Conservation (phyloP, 2,113 vertebrate genomes). For the Haplotaxodon microlepis region DNA sequence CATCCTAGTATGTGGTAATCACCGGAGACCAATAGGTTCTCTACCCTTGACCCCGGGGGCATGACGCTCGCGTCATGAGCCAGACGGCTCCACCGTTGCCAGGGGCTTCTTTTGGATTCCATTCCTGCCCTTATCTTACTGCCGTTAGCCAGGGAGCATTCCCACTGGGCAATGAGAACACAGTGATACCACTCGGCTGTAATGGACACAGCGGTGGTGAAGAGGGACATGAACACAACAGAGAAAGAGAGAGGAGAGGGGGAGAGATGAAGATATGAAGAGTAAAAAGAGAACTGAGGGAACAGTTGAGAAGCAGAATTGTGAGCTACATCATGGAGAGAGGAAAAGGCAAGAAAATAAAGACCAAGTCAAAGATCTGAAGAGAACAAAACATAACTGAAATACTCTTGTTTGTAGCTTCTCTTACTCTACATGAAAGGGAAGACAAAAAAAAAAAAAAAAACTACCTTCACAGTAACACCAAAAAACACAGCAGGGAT, state of each 20-base stretch:
- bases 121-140: conserved; percentile 29
- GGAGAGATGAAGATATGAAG: background rate
- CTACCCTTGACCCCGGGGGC: conserved; percentile 10
- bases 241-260: background rate
- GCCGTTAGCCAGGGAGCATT: background rate
- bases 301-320: background rate
- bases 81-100: conserved; percentile 14
- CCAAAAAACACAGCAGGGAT: background rate
- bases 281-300: background rate
- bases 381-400: background rate
- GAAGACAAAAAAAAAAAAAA: background rate
- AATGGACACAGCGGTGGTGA: background rate
- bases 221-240: background rate
- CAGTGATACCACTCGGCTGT: background rate
- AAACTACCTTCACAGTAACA: background rate
- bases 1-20: background rate
- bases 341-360: background rate
- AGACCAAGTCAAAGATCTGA: background rate
- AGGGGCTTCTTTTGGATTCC: conserved; percentile 10
- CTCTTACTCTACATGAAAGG: background rate
- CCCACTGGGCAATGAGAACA: conserved; percentile 19
- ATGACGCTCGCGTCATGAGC: background rate
- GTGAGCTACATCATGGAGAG: background rate
- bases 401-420: background rate
- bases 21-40: background rate